Evolutionary conservation across 2,888 invertebrate genomes (phyloP).

Genomic region (Odontothrips loti): DNA sequence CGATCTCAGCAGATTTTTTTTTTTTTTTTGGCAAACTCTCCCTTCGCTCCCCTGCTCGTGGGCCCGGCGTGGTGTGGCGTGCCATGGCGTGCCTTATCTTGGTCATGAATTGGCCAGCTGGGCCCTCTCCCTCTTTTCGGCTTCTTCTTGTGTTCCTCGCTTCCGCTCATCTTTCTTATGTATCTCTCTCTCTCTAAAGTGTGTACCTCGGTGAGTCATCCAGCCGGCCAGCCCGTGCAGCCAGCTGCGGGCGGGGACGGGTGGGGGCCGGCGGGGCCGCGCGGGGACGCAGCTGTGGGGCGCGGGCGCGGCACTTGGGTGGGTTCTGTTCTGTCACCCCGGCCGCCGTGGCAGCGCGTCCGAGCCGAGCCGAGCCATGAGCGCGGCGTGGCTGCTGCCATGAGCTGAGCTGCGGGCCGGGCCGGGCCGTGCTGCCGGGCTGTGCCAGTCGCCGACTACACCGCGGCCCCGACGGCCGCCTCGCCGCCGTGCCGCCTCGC

Average conservation of each 20-base stretch:
- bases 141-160: neutral
- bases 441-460: conserved; percentile 1
- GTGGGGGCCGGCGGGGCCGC: neutral
- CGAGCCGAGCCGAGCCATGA: neutral
- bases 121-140: neutral
- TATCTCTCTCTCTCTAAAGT: neutral
- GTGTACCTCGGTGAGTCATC: neutral
- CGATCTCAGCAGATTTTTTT: neutral
- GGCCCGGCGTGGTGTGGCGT: neutral
- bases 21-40: neutral
- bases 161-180: neutral
- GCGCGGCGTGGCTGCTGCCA: neutral
- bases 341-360: neutral
- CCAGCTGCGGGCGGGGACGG: neutral
- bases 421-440: neutral
- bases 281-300: neutral
- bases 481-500: neutral
- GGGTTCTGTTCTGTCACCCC: neutral
- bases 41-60: neutral
- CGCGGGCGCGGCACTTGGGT: neutral
- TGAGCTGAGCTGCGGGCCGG: neutral
- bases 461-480: neutral
- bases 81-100: neutral
- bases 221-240: neutral
- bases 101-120: conserved; percentile 1